These are phyloP conservation scores for Gila orcuttii DNA, from an alignment of 2,113 vertebrate genomes.

Conservation along the genomic window DNA sequence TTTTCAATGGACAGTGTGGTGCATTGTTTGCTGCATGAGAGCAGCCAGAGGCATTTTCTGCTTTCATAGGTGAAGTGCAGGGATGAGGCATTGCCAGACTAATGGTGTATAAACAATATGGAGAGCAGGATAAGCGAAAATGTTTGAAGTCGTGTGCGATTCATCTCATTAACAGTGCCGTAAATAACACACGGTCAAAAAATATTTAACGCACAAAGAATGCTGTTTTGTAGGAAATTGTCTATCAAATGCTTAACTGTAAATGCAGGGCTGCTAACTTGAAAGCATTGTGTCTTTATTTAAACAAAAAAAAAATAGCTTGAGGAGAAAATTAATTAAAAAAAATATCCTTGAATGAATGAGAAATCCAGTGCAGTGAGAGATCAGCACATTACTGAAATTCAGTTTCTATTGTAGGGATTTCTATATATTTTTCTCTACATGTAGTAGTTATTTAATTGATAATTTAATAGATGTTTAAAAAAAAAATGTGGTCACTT, in stretches of 20 bases:
- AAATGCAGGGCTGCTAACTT: not conserved
- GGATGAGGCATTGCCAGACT: conserved; percentile 64
- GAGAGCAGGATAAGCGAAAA: conserved; percentile 53
- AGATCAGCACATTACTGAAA: not conserved
- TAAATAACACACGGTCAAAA: conserved; percentile 17
- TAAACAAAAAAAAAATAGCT: not conserved
- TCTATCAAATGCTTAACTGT: not conserved
- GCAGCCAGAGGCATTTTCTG: conserved; percentile 66
- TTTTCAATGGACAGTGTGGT: conserved; percentile 53
- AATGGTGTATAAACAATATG: conserved; percentile 73
- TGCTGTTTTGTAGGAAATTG: not conserved
- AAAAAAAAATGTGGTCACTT: not conserved
- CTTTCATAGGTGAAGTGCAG: conserved; percentile 69
- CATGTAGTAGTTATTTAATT: no score
- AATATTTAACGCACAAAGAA: not conserved
- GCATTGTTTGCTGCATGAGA: conserved; percentile 65
- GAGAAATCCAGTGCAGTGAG: not conserved
- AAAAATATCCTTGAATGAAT: not conserved
- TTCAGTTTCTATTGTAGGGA: not conserved
- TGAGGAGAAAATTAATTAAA: not conserved
- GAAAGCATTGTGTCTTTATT: not conserved
- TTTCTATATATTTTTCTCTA: no score
- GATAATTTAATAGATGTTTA: no score
- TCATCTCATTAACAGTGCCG: conserved; percentile 44
- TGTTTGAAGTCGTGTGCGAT: conserved; percentile 40